Evolutionary conservation across 2,113 vertebrate genomes (phyloP).

Genomic region (Anser cygnoides): DNA sequence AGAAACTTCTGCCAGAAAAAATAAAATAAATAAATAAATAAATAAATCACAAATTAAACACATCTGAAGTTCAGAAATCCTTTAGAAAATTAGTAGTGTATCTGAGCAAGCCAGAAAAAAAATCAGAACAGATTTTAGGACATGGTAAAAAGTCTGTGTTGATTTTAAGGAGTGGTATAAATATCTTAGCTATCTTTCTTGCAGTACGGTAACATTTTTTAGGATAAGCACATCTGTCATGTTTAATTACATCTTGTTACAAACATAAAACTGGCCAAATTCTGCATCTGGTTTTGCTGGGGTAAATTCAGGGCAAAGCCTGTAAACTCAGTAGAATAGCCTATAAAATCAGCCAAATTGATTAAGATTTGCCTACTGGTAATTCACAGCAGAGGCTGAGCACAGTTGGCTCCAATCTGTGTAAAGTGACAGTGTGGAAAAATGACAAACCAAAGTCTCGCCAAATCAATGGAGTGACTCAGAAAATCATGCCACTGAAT

Average conservation of each 20-base stretch:
- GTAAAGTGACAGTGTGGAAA: not conserved
- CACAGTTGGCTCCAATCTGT: not conserved
- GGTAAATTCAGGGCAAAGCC: not conserved
- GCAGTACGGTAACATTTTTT: not conserved
- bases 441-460: not conserved
- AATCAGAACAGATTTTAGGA: not conserved
- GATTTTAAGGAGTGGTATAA: not conserved
- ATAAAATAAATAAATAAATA: not conserved
- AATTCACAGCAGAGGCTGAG: not conserved
- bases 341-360: not conserved
- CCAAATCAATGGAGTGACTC: not conserved
- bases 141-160: not conserved
- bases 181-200: not conserved
- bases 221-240: not conserved
- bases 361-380: not conserved
- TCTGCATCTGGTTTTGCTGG: not conserved
- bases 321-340: not conserved
- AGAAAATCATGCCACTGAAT: not conserved
- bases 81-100: not conserved
- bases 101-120: not conserved
- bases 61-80: not conserved
- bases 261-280: not conserved
- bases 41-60: not conserved
- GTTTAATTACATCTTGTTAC: not conserved
- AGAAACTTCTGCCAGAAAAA: not conserved